These are phyloP conservation scores for Pithys albifrons DNA, from an alignment of 2,113 vertebrate genomes.

Conservation along the genomic window DNA sequence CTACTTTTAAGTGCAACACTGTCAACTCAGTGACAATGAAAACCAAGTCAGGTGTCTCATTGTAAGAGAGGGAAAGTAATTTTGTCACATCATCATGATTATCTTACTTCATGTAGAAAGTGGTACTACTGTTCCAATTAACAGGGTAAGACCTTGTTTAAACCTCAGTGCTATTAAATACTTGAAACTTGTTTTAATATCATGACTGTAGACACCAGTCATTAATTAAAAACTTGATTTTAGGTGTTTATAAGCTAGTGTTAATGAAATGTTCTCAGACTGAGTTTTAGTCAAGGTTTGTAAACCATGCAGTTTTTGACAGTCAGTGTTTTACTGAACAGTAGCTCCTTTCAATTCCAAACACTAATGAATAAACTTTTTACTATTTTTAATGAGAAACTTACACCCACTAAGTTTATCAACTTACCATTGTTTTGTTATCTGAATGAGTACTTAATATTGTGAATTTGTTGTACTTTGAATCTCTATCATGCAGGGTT, in stretches of 20 bases:
- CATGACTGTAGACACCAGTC: not conserved
- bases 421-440: not conserved
- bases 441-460: not conserved
- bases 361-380: not conserved
- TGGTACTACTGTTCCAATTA: not conserved
- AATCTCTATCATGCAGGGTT: not conserved
- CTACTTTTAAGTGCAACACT: slow-evolving; percentile 2
- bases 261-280: not conserved
- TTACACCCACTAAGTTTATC: not conserved
- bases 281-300: not conserved
- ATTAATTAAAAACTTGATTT: not conserved
- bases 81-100: not conserved
- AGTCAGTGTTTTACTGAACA: not conserved
- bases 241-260: not conserved
- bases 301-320: not conserved
- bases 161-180: not conserved
- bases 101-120: not conserved
- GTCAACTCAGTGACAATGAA: not conserved
- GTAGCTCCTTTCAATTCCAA: not conserved
- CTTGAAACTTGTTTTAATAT: not conserved
- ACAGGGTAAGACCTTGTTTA: not conserved
- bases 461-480: not conserved
- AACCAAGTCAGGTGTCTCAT: not conserved
- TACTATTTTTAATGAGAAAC: not conserved
- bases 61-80: not conserved